phyloP scores from a whole-genome alignment of 1,140 invertebrate species.

The Paraescarpia echinospica region DNA sequence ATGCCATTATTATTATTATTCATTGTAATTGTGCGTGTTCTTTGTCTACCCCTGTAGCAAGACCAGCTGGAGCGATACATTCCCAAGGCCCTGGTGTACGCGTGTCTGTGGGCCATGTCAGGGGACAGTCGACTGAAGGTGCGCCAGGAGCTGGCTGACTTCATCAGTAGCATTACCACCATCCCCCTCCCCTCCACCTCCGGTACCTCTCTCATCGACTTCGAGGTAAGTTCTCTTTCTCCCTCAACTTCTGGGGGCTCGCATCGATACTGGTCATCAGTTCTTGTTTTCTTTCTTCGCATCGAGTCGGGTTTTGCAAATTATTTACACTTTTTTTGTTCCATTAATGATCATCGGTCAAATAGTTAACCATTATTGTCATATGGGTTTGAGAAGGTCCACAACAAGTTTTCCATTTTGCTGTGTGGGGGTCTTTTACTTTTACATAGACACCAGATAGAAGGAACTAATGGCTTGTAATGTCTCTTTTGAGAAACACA shows the following conservation, averaged over 20 bases:
- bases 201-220: conserved; percentile 92
- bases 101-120: conserved; percentile 94
- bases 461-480: too few species aligned
- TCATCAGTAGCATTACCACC: conserved; percentile 91
- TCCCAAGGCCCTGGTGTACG: conserved; percentile 86
- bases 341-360: too few species aligned
- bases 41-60: conserved; percentile 56
- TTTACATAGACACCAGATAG: too few species aligned
- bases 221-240: conserved; percentile 72
- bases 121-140: conserved; percentile 97
- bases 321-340: too few species aligned
- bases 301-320: too few species aligned
- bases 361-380: too few species aligned
- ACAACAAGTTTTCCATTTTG: too few species aligned
- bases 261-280: neutral
- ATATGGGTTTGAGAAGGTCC: too few species aligned
- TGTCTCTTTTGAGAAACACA: too few species aligned
- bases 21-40: neutral
- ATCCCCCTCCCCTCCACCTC: conserved; percentile 77
- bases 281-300: too few species aligned
- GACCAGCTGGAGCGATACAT: conserved; percentile 94
- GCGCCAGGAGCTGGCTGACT: conserved; percentile 90
- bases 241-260: conserved; percentile 33
- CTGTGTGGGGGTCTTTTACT: too few species aligned
- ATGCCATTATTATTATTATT: too few species aligned